Percentiles rank a stretch among this genome's conserved stretches.
Conservation (phyloP, 2,888 invertebrate species). For the Rhamnusium bicolor region DNA sequence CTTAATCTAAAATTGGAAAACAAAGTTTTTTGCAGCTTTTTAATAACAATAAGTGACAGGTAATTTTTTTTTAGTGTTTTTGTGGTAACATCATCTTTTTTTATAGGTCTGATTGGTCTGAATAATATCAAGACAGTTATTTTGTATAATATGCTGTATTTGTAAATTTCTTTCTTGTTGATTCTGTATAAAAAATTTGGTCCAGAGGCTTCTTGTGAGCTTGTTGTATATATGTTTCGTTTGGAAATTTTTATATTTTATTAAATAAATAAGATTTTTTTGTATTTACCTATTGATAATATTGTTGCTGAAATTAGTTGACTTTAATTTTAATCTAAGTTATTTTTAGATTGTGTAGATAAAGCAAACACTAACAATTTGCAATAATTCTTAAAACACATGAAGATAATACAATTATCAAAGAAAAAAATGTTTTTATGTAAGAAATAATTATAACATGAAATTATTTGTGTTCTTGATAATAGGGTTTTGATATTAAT, state of each 20-base stretch:
- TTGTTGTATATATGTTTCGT: background rate
- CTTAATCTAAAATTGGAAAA: constrained; percentile 19
- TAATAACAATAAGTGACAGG: constrained; percentile 21
- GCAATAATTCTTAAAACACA: background rate
- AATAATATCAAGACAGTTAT: constrained; percentile 29
- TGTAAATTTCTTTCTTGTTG: background rate
- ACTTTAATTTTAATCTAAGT: constrained; percentile 11
- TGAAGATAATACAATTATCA: background rate
- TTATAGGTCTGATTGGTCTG: constrained; percentile 1
- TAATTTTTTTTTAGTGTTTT: constrained; percentile 2
- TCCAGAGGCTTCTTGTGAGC: background rate
- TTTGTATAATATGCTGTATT: background rate
- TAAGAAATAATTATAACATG: background rate
- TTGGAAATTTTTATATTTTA: background rate
- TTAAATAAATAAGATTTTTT: constrained; percentile 14
- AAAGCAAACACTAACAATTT: background rate
- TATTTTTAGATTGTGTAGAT: constrained; percentile 1
- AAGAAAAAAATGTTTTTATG: too few relatives aligned
- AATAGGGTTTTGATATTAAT: background rate
- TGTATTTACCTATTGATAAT: background rate
- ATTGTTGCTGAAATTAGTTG: background rate
- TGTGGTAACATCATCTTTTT: constrained; percentile 22
- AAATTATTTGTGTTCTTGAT: background rate
- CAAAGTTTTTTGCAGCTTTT: constrained; percentile 22
- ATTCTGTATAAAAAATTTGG: background rate